Conservation (phyloP, 2,113 vertebrate species). For the Rhinopomastus cyanomelas region DNA sequence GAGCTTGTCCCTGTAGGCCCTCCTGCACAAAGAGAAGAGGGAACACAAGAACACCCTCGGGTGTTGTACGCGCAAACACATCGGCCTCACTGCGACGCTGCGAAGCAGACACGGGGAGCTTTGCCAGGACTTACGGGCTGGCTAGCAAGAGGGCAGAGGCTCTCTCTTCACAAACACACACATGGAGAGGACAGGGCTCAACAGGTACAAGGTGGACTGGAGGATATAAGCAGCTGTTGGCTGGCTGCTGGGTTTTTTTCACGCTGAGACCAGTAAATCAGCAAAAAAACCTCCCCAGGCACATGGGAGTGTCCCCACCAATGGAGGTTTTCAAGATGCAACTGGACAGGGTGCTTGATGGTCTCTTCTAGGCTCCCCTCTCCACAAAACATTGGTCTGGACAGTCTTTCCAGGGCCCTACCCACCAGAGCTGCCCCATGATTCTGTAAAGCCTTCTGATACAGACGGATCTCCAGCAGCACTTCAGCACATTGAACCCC, state of each 20-base stretch:
- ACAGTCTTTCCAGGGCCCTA: not conserved
- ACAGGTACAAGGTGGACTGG: not conserved
- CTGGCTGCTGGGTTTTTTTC: not conserved
- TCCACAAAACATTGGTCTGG: not conserved
- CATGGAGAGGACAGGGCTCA: not conserved
- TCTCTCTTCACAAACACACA: not conserved
- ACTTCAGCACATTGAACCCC: not conserved
- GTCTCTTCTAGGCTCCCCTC: not conserved
- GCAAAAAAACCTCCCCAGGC: not conserved
- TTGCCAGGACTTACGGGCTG: not conserved
- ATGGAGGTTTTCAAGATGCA: not conserved
- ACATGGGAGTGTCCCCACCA: not conserved
- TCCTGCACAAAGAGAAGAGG: conserved; percentile 77
- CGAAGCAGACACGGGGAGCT: not conserved
- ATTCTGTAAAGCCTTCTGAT: not conserved
- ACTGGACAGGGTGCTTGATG: not conserved
- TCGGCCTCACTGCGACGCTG: not conserved
- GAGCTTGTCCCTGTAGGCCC: conserved; percentile 92
- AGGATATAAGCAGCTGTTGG: not conserved
- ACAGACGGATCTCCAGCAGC: not conserved
- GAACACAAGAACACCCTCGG: conserved; percentile 24
- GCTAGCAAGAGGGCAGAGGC: fast-evolving
- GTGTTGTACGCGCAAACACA: not conserved
- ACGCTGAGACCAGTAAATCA: not conserved
- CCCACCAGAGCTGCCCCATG: not conserved